Evolutionary conservation across 1,140 invertebrate species (phyloP).

Genomic region (Drosophila sp.): DNA sequence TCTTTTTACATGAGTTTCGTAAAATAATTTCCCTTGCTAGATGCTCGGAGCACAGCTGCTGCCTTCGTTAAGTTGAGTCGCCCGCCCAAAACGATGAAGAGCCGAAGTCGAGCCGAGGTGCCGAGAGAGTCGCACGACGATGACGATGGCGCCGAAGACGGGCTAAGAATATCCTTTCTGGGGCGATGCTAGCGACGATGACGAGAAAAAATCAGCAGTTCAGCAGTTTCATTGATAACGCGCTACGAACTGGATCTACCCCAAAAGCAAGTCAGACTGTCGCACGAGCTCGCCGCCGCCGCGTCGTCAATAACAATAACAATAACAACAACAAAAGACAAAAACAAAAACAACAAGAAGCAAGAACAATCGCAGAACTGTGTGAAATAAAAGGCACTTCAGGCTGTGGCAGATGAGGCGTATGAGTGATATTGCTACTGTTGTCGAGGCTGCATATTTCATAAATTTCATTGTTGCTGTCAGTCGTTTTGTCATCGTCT

Average conservation of each 20-base stretch:
- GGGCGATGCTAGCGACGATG: slow-evolving; percentile 75
- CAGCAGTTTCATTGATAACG: slow-evolving; percentile 80
- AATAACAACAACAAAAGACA: slow-evolving; percentile 26
- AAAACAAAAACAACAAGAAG: slow-evolving; percentile 31
- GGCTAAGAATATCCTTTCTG: slow-evolving; percentile 48
- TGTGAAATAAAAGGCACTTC: neutral
- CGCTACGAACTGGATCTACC: slow-evolving; percentile 73
- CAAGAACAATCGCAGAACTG: slow-evolving; percentile 7
- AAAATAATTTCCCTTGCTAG: neutral
- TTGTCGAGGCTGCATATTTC: slow-evolving; percentile 39
- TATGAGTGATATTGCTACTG: slow-evolving; percentile 27
- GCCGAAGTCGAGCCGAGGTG: slow-evolving; percentile 19
- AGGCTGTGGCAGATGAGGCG: slow-evolving; percentile 11
- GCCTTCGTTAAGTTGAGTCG: slow-evolving; percentile 40
- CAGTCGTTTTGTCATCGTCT: slow-evolving; percentile 6
- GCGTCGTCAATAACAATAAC: slow-evolving; percentile 20
- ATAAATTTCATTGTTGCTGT: slow-evolving; percentile 36
- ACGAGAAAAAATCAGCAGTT: slow-evolving; percentile 74
- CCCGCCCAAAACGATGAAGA: slow-evolving; percentile 16
- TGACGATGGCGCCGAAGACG: slow-evolving; percentile 29
- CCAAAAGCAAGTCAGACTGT: slow-evolving; percentile 38
- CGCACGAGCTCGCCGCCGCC: slow-evolving; percentile 21
- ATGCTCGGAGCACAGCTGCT: neutral
- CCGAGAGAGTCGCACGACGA: slow-evolving; percentile 20
- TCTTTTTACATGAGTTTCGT: neutral